Base-by-base conservation (phyloP, 2,113 vertebrate genomes). In the Calyptommatus sinebrachiatus region DNA sequence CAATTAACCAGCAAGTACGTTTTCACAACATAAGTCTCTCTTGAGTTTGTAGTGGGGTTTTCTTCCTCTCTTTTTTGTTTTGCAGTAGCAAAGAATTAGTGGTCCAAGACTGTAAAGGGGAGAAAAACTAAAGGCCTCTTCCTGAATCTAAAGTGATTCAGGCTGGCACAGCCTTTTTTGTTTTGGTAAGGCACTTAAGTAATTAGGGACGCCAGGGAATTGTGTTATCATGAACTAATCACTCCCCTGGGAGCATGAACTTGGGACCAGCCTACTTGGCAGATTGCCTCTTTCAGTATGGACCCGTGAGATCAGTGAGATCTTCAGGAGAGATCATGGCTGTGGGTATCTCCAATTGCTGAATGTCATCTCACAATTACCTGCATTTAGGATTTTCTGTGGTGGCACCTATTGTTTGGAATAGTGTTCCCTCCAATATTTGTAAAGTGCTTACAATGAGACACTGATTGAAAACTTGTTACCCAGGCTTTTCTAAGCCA, bases 1-100 rank as follows among this genome's bases (percentile, higher is more conserved):
- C 83, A 91, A 91, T 93, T 92, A 91, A 92, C 83, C 76, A 82
- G 82, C 87, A 88, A 89, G 79, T 89, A 90, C 78, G 77, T 91
- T 88, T 85, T 91, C 84, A 88, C 68, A 83, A 87, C 84, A 85
- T 79, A 82, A 84, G 84, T 84, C 83, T 91, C 86, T 79, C 86
- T 81, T 80, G 74, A 83, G 86, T 65, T 24, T 70, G 76, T 86
- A 10, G 28, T n/a, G 74, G 84, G 85, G 86, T 89, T 78, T 88
- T 35, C 53, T 18, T 16, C 53, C 14, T 16, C 53, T 2, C 11
- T 18, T 18, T 18, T 29, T 8, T 31, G 60, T 57, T 61, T 46
- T 45, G 46, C 57, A 6, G 53, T 14, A 16, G 11, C 53, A 57
- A 57, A 31, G 18, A 22, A n/a, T 73, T 48, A 74, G 53, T 74